Percentiles rank a stretch among this genome's conserved stretches.
These are phyloP conservation scores for Marmota flaviventris DNA, from an alignment of 2,113 vertebrate species.

Conservation along the genomic window DNA sequence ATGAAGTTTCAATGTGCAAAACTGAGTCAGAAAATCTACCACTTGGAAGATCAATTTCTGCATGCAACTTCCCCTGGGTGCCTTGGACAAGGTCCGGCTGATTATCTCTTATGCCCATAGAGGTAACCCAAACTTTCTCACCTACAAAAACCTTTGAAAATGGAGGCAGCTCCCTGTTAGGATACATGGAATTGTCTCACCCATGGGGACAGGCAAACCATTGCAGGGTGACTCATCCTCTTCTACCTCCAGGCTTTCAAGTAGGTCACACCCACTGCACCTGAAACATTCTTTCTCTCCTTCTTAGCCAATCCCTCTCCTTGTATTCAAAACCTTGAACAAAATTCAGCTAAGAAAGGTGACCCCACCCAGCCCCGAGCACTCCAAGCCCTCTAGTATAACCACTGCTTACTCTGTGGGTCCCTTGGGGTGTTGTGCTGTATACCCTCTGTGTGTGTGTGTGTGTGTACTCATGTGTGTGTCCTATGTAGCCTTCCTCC, in stretches of 20 bases:
- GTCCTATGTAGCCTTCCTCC: not conserved
- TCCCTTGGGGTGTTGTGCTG: not conserved
- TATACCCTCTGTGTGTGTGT: not conserved
- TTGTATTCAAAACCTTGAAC: not conserved
- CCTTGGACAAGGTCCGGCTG: fast-evolving
- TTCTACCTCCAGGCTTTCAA: constrained; percentile 30
- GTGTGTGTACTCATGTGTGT: not conserved
- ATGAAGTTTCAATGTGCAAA: not conserved
- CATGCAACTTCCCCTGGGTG: not conserved
- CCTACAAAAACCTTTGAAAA: not conserved
- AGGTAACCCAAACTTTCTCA: not conserved
- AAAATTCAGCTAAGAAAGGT: not conserved
- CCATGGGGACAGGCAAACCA: not conserved
- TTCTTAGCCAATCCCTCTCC: constrained; percentile 3
- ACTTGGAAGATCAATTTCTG: fast-evolving
- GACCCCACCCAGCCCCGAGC: not conserved
- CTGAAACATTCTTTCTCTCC: constrained; percentile 50
- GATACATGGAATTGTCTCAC: not conserved
- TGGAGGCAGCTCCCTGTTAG: not conserved
- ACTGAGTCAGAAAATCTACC: not conserved
- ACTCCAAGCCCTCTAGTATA: not conserved
- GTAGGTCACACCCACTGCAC: constrained; percentile 34
- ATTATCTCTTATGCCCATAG: not conserved
- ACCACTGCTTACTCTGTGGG: fast-evolving
- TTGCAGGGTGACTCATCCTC: not conserved